These are phyloP conservation scores for Pantherophis vulpinus DNA, from an alignment of 2,797 vertebrate species.

Conservation along the genomic window DNA sequence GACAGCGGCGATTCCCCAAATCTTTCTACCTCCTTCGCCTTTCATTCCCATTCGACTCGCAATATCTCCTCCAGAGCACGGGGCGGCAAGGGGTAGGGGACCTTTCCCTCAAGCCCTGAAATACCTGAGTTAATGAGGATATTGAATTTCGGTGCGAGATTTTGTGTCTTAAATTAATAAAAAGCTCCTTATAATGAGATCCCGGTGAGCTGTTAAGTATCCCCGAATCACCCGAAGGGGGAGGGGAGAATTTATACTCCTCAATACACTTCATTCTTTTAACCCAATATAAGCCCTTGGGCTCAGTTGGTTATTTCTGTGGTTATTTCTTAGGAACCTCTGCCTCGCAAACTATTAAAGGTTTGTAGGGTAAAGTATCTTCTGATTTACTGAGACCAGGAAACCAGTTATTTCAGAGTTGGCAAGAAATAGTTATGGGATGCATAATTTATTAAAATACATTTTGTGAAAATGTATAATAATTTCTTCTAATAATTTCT, in stretches of 20 bases:
- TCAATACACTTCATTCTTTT: not conserved
- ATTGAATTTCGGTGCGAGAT: not conserved
- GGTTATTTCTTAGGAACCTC: not conserved
- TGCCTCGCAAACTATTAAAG: not conserved
- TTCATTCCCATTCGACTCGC: not conserved
- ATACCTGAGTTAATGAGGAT: constrained; percentile 30
- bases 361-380: not conserved
- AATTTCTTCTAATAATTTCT: not conserved
- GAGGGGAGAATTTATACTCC: not conserved
- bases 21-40: not conserved
- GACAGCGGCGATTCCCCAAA: rapidly evolving
- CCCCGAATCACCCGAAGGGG: not conserved
- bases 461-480: not conserved
- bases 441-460: not conserved
- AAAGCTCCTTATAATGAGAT: constrained; percentile 14
- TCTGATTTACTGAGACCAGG: not conserved
- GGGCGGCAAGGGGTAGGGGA: not conserved
- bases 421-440: not conserved
- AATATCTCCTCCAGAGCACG: not conserved
- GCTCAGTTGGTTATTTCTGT: not conserved
- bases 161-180: constrained; percentile 20
- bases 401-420: not conserved
- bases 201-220: not conserved
- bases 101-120: constrained; percentile 5
- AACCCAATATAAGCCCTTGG: not conserved